Conservation (phyloP, 2,113 vertebrate genomes). For the Cyphotilapia sp. region DNA sequence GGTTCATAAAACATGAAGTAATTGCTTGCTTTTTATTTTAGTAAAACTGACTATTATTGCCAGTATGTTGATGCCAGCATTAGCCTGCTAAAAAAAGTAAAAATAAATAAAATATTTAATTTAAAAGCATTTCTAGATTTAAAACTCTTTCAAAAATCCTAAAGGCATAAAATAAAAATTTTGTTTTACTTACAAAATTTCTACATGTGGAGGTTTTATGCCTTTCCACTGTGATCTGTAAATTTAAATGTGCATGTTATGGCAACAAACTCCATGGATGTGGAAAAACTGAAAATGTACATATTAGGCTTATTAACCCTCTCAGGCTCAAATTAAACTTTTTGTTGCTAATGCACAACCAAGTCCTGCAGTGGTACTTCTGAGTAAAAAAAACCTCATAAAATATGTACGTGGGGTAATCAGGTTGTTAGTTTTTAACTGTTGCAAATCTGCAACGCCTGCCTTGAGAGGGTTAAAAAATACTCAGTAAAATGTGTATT, state of each 20-base stretch:
- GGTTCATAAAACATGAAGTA: not conserved
- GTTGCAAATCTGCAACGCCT: not conserved
- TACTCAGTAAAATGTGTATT: not conserved
- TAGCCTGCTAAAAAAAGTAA: not conserved
- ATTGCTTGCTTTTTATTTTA: not conserved
- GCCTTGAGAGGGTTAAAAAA: not conserved
- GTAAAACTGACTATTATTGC: not conserved
- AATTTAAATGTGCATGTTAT: not conserved
- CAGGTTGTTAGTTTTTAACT: not conserved
- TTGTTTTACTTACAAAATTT: not conserved
- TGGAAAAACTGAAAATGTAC: not conserved
- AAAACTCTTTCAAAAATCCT: not conserved
- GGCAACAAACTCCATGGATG: not conserved
- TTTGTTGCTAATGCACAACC: not conserved
- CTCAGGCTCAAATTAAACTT: not conserved
- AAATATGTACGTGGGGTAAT: not conserved
- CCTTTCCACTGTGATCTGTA: not conserved
- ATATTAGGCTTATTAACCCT: not conserved
- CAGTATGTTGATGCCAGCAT: not conserved
- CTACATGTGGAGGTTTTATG: not conserved
- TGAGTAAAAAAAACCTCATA: not conserved
- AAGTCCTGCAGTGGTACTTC: not conserved
- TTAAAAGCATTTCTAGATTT: not conserved
- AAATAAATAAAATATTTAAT: not conserved
- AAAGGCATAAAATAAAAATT: not conserved